Base-by-base conservation (phyloP, 1,140 invertebrate genomes). In the Leptinotarsa texana region DNA sequence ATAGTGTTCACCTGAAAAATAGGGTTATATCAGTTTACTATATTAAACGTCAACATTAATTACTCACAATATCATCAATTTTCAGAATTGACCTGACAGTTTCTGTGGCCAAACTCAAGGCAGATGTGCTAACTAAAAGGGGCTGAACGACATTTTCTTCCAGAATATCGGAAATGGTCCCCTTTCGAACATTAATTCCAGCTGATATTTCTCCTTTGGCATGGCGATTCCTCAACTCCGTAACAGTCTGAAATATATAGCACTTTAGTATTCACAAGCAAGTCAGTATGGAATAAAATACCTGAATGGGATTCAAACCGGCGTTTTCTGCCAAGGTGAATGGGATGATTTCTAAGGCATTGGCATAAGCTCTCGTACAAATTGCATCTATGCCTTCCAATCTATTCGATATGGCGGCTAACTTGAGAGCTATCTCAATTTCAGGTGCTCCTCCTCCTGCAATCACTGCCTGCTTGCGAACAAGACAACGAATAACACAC, bases 251-350 rank as follows among this genome's bases (percentile, higher is more conserved):
- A 72, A 79, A 79, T 18, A 22, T 42, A 42, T 42, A 42, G 21
- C 61, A 17, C 61, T 62, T 21, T n/a, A 62, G 17, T n/a, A n/a
- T 15, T n/a, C 61, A 62, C 61, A 21, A 17, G 21, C 61, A 15
- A 42, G 17, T 62, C 61, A 62, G 5, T 62, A 3, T 21, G 21
- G 15, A 15, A 21, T 21, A 33, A 21, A 65, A 18, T 65, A 82
- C 82, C 78, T 84, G 89, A 84, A 99, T 99, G 0, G 98, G 94
- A 87, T 98, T 99, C 3, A 99, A 88, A n/a, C 98, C 98, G 27
- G 98, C 98, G 87, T 99, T 99, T 88, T 99, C 98, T n/a, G 98
- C 96, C 70, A 99, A 88, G 3, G 98, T 99, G 69, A 93, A 98
- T 3, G 98, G 98, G 83, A 99, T 95, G 4, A 99, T 93, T 88